Evolutionary conservation across 2,888 invertebrate genomes (phyloP), one percentile per base, ranked within the genome.

Genomic region (Eristalis tenax): DNA sequence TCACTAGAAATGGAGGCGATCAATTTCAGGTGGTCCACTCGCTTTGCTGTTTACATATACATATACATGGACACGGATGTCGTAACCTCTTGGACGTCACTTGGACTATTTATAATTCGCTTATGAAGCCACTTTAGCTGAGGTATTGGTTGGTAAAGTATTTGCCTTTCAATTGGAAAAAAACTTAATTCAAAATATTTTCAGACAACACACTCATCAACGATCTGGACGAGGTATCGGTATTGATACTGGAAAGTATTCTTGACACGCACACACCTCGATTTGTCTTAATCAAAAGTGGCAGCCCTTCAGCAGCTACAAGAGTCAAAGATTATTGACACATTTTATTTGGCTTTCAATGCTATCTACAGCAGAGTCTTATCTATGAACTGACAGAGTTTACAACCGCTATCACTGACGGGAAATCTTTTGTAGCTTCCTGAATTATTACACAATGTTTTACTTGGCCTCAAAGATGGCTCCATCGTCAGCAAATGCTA

Each of bases 1-100:
- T 65, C 59, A 57, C 50, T 56, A 69, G 61, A 74, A 83, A 83
- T 78, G 18, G 78, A 57, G 11, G 79, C 74, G 75, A 83, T 79
- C 79, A 83, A 79, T 83, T 79, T 65, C 43, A 50, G 76, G 80
- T 76, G 80, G 80, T 28, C 32, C 79, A 83, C 63, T 79, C 64
- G 69, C 38, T 15, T n/a, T 43, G 15, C n/a, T 15, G 6, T 43
- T 0, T 26, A 26, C 1, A 3, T 40, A 15, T n/a, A n/a, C 15
- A 4, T 43, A 4, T 26, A 26, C 1, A 3, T 40, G 40, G n/a
- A n/a, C 15, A 43, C 5, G 15, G 15, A 43, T n/a, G 43, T 6
- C n/a, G 43, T n/a, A 8, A 59, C 26, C 23, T 40, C 32, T 35
- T 66, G 28, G 73, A 40, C 68, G 68, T 32, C 74, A 59, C 40